These are phyloP conservation scores for Aphelinus certus DNA, from an alignment of 1,140 invertebrate species.

Conservation along the genomic window DNA sequence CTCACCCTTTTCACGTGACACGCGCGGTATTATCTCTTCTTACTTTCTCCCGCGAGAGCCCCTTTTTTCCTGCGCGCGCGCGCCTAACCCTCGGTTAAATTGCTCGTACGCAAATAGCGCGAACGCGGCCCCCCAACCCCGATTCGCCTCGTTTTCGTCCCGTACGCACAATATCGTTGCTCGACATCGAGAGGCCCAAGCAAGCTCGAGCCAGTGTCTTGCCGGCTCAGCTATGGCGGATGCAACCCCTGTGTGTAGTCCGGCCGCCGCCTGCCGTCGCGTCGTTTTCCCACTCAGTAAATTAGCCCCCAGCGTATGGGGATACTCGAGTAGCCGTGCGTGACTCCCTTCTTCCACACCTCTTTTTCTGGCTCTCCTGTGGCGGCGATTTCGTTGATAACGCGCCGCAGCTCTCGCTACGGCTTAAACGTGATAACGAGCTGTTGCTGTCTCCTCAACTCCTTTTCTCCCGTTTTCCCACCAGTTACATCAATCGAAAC, in stretches of 20 bases:
- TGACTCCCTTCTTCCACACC: not conserved
- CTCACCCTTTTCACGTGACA: conserved; percentile 57
- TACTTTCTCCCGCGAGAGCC: conserved; percentile 44
- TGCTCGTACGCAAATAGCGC: conserved; percentile 3
- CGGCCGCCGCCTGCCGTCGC: conserved; percentile 19
- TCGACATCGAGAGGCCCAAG: not conserved
- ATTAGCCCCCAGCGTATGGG: conserved; percentile 32
- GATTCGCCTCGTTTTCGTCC: not conserved
- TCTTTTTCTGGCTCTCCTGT: too few species aligned
- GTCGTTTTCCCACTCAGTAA: conserved; percentile 40
- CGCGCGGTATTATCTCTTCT: conserved; percentile 58
- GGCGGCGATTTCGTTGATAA: not conserved
- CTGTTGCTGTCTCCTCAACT: conserved; percentile 2
- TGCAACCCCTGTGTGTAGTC: conserved; percentile 8
- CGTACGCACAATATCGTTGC: not conserved
- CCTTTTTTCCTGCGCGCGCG: conserved; percentile 25
- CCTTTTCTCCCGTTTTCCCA: conserved; percentile 10
- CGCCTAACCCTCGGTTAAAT: conserved; percentile 27
- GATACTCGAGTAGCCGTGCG: not conserved
- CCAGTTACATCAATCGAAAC: too few species aligned
- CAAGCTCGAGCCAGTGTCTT: not conserved
- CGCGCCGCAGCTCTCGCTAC: not conserved
- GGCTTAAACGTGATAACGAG: too few species aligned
- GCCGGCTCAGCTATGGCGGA: too few species aligned
- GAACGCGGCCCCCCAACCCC: too few species aligned